These are phyloP conservation scores for Troides helena DNA, from an alignment of 2,888 invertebrate genomes.

Conservation along the genomic window DNA sequence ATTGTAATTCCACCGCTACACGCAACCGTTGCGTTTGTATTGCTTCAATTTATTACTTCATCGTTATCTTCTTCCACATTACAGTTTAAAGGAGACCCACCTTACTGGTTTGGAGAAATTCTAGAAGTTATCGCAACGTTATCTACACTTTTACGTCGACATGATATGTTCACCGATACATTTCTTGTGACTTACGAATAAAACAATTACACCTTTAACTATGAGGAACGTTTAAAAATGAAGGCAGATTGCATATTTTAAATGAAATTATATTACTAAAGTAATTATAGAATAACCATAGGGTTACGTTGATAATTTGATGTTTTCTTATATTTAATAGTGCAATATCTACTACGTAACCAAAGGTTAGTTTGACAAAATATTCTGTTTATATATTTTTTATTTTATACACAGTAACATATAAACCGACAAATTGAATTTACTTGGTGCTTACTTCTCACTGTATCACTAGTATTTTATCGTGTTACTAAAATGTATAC, in stretches of 20 bases:
- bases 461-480: slow-evolving; percentile 6
- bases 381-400: too few species aligned
- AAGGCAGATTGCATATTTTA: background rate
- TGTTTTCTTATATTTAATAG: too few species aligned
- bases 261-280: background rate
- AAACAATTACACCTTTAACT: background rate
- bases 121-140: background rate
- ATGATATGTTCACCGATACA: background rate
- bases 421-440: too few species aligned
- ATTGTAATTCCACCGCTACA: background rate
- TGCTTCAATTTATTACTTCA: slow-evolving; percentile 4
- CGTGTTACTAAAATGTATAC: slow-evolving; percentile 18
- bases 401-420: too few species aligned
- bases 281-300: background rate
- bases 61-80: background rate
- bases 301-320: too few species aligned
- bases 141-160: background rate
- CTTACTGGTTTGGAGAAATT: background rate
- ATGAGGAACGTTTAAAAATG: background rate
- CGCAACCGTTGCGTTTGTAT: slow-evolving; percentile 1
- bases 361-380: too few species aligned
- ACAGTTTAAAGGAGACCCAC: background rate
- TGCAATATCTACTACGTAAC: too few species aligned
- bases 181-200: background rate
- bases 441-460: too few species aligned